Base-by-base conservation (phyloP, 2,888 invertebrate genomes). In the Acleris holmiana region DNA sequence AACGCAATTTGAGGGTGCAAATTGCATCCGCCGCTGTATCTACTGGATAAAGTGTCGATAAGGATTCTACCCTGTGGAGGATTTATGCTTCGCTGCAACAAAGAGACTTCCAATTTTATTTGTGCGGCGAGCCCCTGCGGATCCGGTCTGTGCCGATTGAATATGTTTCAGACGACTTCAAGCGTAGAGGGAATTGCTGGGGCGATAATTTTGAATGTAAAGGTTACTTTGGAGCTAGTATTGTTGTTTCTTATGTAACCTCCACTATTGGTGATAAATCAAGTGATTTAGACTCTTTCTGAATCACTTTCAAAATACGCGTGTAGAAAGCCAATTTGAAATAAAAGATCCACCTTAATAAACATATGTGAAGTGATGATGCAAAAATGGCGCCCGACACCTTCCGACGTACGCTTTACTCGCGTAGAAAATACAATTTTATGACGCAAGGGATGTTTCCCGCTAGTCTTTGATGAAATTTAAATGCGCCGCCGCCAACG, bases 341-440 rank as follows among this genome's bases (percentile, higher is more conserved):
- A 41, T 21, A 48, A 41, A 64, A 17, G 25, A 53, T 40, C 13
- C 35, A 41, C 48, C 29, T 58, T 58, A 40, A 58, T 53, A 59
- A 48, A 53, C 54, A 50, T 29, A 55, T 44, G 40, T 35, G 59
- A 65, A 54, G 44, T 21, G 48, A 60, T 41, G 35, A 29, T 62
- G 69, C 66, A 66, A 58, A 69, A 72, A 72, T 76, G 69, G 55
- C 68, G 69, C 62, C 67, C 73, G 73, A 75, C 73, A 73, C 72
- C 72, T 76, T 71, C 73, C 72, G 76, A 78, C 76, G 74, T 75
- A 73, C 70, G 73, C 73, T 76, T 69, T 74, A 76, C 71, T 79
- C 78, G 73, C 71, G 78, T 76, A 74, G 78, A 82, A 84, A 84
- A 85, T 79, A 81, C 78, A 80, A 84, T 85, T 83, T 79, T 71